Percentiles rank a stretch among this genome's conserved stretches.
Evolutionary conservation across 92 coral and sea anemone species (phyloP).

Genomic region (Virgularia gustaviana): DNA sequence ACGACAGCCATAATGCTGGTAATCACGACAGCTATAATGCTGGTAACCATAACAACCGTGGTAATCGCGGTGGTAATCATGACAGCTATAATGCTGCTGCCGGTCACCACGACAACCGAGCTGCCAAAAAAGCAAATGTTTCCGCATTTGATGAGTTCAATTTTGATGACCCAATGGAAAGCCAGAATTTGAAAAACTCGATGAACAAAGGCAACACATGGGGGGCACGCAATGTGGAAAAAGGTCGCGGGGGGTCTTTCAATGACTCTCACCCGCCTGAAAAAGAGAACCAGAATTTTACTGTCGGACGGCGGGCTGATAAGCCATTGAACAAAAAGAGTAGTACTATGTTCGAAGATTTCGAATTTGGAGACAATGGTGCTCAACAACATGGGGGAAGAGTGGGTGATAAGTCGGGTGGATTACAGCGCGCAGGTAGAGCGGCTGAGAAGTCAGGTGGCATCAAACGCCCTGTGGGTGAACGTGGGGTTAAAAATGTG

Average conservation of each 20-base stretch:
- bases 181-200: background rate
- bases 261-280: background rate
- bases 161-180: conserved; percentile 18
- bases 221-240: background rate
- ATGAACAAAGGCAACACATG: conserved; percentile 2
- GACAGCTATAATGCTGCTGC: background rate
- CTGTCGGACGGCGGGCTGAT: too few relatives aligned
- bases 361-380: too few relatives aligned
- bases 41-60: conserved; percentile 23
- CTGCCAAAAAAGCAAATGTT: conserved; percentile 10
- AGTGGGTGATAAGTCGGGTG: background rate
- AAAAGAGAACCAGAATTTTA: conserved; percentile 18
- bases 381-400: too few relatives aligned
- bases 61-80: background rate
- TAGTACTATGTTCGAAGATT: conserved; percentile 5
- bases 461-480: background rate
- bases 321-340: too few relatives aligned
- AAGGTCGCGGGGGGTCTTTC: too few relatives aligned
- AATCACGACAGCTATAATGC: conserved; percentile 41
- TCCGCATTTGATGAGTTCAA: conserved; percentile 16
- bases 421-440: background rate
- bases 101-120: background rate
- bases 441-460: conserved; percentile 12
- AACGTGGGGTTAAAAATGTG: conserved; percentile 30
- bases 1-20: too few relatives aligned